Evolutionary conservation across 2,113 vertebrate genomes (phyloP), one percentile per base, ranked within the genome.

Genomic region (Tiliqua scincoides): DNA sequence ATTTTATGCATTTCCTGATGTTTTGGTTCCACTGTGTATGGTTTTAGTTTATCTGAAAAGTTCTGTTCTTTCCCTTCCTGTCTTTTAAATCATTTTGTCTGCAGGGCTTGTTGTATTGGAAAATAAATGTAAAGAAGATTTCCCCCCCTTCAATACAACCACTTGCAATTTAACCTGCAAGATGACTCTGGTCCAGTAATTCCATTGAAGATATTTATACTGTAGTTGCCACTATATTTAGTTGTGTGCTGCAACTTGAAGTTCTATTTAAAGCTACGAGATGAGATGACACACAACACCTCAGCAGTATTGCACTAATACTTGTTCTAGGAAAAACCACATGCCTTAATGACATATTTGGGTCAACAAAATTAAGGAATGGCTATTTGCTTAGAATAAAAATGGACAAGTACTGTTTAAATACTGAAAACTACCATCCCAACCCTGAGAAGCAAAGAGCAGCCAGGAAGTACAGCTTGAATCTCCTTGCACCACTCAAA

Each of bases 191-290:
- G 61, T 72, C 0, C 25, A 85, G 52, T 82, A 12, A 82, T 87
- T 85, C 68, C 71, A 12, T 68, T 90, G n/a, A 79, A 77, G 78
- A 76, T 94, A 91, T 88, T 91, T 93, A 73, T 90, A 78, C n/a
- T 82, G 88, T 6, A 75, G 80, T 75, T 81, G 23, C 32, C 74
- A 87, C 89, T 91, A 67, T 92, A 86, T 92, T 94, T 91, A 90
- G 86, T 85, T 93, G 30, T 57, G 15, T 72, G 43, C 61, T 89
- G 79, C 76, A 88, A 25, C 80, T 88, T 52, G 85, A 83, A 23
- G 89, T 93, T 67, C 27, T 85, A 57, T 75, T 72, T 84, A 88
- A 32, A 82, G 61, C 85, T 92, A 67, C 85, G 77, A 52, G 84
- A 74, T 92, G 91, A 85, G 74, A 84, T 89, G 91, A 87, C 78